A percentile compares a stretch with the other conserved stretches of the same genome.
Evolutionary conservation across 2,888 invertebrate genomes (phyloP).

Genomic region (Habrosyne pyritoides): DNA sequence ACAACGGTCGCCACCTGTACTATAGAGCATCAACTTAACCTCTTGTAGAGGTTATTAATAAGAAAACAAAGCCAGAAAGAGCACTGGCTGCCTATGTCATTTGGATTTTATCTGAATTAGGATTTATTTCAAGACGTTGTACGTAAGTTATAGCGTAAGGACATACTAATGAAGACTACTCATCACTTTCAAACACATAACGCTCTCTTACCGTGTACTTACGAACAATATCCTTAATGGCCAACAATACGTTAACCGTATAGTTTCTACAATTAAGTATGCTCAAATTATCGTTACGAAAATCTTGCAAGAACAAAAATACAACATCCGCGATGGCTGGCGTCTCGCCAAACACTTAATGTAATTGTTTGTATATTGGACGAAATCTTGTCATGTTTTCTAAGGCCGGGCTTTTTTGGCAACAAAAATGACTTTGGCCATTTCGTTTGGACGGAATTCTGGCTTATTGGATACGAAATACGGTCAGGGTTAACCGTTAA

Average conservation of each 20-base stretch:
- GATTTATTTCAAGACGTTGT: too few relatives aligned
- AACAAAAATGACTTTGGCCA: slow-evolving; percentile 3
- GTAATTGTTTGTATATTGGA: slow-evolving; percentile 47
- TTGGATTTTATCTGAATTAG: too few relatives aligned
- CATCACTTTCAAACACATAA: background rate
- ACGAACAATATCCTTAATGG: background rate
- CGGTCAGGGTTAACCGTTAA: slow-evolving; percentile 22
- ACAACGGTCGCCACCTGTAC: too few relatives aligned
- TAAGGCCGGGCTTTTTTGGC: background rate
- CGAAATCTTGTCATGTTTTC: slow-evolving; percentile 25
- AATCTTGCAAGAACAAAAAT: slow-evolving; percentile 30
- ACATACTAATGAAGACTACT: too few relatives aligned
- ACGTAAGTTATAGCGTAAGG: too few relatives aligned
- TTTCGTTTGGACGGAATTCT: slow-evolving; percentile 1
- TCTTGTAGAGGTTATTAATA: too few relatives aligned
- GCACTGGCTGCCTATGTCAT: too few relatives aligned
- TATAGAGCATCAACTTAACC: too few relatives aligned
- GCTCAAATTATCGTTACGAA: slow-evolving; percentile 31
- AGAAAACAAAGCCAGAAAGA: too few relatives aligned
- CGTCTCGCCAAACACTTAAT: slow-evolving; percentile 41
- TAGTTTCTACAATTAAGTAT: slow-evolving; percentile 18
- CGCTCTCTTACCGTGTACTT: background rate
- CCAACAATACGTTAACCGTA: background rate
- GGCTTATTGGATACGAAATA: slow-evolving; percentile 15
- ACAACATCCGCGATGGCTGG: slow-evolving; percentile 27